Evolutionary conservation across 1,140 invertebrate species (phyloP), one percentile per base, ranked within the genome.

Genomic region (Laodelphax striatellus): DNA sequence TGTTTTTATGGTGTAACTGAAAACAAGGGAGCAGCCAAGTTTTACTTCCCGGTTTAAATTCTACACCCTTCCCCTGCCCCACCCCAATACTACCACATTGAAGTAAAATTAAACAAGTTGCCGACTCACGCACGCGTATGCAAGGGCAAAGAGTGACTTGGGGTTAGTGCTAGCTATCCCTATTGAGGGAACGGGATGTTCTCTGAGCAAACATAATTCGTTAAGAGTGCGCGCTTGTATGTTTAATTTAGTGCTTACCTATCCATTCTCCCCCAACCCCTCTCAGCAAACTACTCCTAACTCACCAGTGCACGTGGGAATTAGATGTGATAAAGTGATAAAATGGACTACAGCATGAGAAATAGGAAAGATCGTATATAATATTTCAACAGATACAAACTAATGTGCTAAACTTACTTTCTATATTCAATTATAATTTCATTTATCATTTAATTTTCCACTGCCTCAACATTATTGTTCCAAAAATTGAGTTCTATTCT

Each of bases 191-290:
- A 14, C 8, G 19, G 5, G 19, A 24, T 24, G 46, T 13, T 10
- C 46, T 19, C 22, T 24, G 14, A 24, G 46, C 46, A 38, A 38
- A 38, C 34, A 38, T 38, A 38, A 38, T 38, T 38, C 10, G 34
- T 38, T 38, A 38, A 38, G 22, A 19, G 46, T 13, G 46, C 31
- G 16, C 11, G 22, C 24, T 44, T 24, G 31, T 16, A n/a, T 24
- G 46, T 24, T 59, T 28, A 34, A 59, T 59, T 52, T 41, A 34
- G 38, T 41, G 55, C 28, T 28, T 28, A 41, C 38, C 55, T 17
- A 13, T 42, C 52, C 44, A 19, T 28, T 19, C 22, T 24, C 1
- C 22, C 57, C 10, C 24, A n/a, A 19, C 57, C 46, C 42, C 22
- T 16, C 13, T 21, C n/a, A 16, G 17, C 28, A 38, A 9, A 38